Percentiles rank a stretch among this genome's conserved stretches.
phyloP scores from a whole-genome alignment of 2,113 vertebrate species.

The Elachura formosa region DNA sequence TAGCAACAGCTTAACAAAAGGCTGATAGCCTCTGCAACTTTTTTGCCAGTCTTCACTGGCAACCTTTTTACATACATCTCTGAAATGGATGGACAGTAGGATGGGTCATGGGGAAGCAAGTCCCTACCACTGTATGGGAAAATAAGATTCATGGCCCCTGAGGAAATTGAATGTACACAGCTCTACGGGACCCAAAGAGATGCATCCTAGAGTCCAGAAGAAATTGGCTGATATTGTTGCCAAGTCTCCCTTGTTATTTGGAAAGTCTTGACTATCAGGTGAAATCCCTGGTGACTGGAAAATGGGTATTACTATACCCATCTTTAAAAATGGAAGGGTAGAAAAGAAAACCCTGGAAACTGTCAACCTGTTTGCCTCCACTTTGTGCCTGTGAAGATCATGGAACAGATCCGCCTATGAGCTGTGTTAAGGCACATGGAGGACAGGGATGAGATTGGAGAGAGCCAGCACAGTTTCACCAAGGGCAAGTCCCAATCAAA shows the following conservation, averaged over 20 bases:
- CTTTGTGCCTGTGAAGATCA: not conserved
- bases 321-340: not conserved
- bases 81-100: not conserved
- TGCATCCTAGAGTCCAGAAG: not conserved
- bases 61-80: not conserved
- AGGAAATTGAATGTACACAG: not conserved
- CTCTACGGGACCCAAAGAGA: not conserved
- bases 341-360: not conserved
- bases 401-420: not conserved
- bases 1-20: not conserved
- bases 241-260: not conserved
- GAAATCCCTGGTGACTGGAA: not conserved
- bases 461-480: not conserved
- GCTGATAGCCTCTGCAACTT: not conserved
- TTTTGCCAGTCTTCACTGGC: not conserved
- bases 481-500: not conserved
- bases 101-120: not conserved
- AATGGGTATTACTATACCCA: not conserved
- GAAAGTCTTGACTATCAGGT: not conserved
- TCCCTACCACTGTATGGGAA: not conserved
- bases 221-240: not conserved
- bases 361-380: not conserved
- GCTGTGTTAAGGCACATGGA: not conserved
- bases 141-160: accelerated
- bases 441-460: too few relatives aligned